Evolutionary conservation across 2,888 invertebrate species (phyloP).

Genomic region (Hybos culiciformis): DNA sequence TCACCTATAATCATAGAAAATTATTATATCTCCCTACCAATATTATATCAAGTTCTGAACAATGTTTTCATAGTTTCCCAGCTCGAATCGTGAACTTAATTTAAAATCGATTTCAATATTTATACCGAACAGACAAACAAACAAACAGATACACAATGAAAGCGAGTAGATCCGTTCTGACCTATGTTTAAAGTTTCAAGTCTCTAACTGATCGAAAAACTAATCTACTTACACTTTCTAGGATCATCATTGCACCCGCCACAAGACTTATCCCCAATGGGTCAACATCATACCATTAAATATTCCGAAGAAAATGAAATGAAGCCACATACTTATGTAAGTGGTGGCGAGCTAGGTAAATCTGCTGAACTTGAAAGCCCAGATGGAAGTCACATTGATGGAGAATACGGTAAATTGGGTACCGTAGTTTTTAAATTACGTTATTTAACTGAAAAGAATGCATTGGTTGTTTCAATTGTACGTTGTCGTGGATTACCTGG

Average conservation of each 20-base stretch:
- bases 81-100: too few relatives aligned
- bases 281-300: conserved; percentile 23
- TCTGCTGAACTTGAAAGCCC: conserved; percentile 19
- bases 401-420: conserved; percentile 59
- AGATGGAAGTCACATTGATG: conserved; percentile 34
- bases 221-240: too few relatives aligned
- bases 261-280: conserved; percentile 1
- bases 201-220: too few relatives aligned
- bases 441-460: conserved; percentile 80
- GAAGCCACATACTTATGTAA: conserved; percentile 18
- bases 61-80: too few relatives aligned
- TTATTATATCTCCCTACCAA: too few relatives aligned
- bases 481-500: conserved; percentile 77
- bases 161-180: too few relatives aligned
- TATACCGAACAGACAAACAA: too few relatives aligned
- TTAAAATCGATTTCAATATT: too few relatives aligned
- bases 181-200: too few relatives aligned
- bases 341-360: conserved; percentile 8
- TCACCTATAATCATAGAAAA: too few relatives aligned
- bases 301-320: conserved; percentile 33
- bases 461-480: conserved; percentile 82
- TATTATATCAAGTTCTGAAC: too few relatives aligned
- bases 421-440: conserved; percentile 81
- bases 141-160: too few relatives aligned
- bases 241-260: neutral